Evolutionary conservation across 2,113 vertebrate genomes (phyloP), one percentile per base, ranked within the genome.

Genomic region (Protomyctophum bolini): DNA sequence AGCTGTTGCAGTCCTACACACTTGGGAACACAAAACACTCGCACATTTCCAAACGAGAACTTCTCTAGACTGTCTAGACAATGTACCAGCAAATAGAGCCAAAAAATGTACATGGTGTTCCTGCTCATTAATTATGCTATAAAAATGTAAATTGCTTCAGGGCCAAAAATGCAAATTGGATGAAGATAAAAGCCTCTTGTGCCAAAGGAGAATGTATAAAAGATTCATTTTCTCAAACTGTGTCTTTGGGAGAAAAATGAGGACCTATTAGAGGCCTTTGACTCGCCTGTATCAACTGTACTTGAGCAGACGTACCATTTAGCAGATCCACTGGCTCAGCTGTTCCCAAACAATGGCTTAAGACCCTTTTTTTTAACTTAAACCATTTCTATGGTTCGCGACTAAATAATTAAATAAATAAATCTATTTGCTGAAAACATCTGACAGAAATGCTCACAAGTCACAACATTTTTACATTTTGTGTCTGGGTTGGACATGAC

Each of bases 101-200:
- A 79, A 88, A 58, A 92, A 78, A 93, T 92, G 90, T 87, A 93
- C 93, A 93, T 93, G 7, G 83, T 80, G 88, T 89, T 80, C 84
- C 79, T 89, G 73, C 89, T 92, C 89, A 93, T 93, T 93, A 93
- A 92, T 93, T 93, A 94, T 93, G 91, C 91, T 87, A 89, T 93
- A 88, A 94, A 93, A 93, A 93, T 93, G 91, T 91, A 92, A 93
- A 93, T 93, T 89, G 83, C 84, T 87, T 87, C 83, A 81, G 86
- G 79, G 84, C 90, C 86, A 86, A 91, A 93, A 93, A 94, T 93
- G 90, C 90, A 91, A 93, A 93, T 94, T 80, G 77, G 75, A 73
- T 66, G 56, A 82, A 91, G 91, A 93, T 93, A 91, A 93, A 93
- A 92, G 91, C 88, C 85, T 92, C 85, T 82, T 75, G 77, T 89